These are phyloP conservation scores for Zoanthus sansibaricus DNA, from an alignment of 92 coral and sea anemone species.

Conservation along the genomic window DNA sequence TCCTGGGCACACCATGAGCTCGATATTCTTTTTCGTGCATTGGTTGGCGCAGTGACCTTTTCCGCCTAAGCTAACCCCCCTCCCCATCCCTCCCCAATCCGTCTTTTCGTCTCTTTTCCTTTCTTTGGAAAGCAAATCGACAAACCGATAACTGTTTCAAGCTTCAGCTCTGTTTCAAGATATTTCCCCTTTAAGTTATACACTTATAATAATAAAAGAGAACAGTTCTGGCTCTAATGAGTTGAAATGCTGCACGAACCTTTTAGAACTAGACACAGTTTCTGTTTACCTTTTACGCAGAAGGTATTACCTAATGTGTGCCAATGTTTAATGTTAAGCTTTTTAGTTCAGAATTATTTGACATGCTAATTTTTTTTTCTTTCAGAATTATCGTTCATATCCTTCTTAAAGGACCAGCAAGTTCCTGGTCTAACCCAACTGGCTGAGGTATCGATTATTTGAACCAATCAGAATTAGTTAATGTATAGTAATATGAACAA, in stretches of 20 bases:
- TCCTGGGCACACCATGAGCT: too few species aligned
- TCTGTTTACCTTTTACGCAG: background rate
- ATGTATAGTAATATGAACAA: background rate
- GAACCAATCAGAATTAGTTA: background rate
- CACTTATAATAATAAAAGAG: background rate
- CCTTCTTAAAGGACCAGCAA: slow-evolving; percentile 64
- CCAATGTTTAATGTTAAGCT: background rate
- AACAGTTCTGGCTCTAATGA: background rate
- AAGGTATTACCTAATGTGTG: background rate
- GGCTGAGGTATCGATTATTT: slow-evolving; percentile 8
- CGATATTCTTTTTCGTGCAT: too few species aligned
- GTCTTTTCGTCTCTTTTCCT: too few species aligned
- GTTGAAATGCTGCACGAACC: background rate
- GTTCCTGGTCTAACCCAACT: slow-evolving; percentile 28
- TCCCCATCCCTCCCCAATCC: too few species aligned
- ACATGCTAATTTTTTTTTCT: background rate
- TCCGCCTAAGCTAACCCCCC: too few species aligned
- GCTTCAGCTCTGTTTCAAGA: too few species aligned
- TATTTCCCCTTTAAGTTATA: too few species aligned
- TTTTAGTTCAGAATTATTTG: background rate
- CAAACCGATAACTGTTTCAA: too few species aligned
- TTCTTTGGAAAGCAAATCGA: too few species aligned
- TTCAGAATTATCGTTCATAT: slow-evolving; percentile 27
- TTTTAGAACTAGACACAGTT: background rate
- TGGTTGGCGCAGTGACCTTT: too few species aligned